phyloP scores from a whole-genome alignment of 1,140 invertebrate genomes.

The Megalonaias nervosa region DNA sequence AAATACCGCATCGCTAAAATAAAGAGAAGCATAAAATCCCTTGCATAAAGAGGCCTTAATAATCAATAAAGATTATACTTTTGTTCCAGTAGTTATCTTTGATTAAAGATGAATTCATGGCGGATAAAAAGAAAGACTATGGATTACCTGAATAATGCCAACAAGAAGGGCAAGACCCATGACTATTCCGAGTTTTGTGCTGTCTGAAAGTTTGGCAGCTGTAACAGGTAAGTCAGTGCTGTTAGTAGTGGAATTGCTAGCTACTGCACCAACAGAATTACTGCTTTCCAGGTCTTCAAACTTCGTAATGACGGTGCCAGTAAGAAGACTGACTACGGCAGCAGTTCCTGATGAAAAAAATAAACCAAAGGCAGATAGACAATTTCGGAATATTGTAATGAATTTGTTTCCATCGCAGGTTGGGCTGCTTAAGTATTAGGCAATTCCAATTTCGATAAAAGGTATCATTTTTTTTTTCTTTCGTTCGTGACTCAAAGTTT shows the following conservation, averaged over 20 bases:
- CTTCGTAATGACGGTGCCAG: conserved; percentile 67
- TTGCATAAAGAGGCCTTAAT: background rate
- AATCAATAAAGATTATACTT: background rate
- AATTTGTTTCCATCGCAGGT: too few species aligned
- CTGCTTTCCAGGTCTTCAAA: conserved; percentile 24
- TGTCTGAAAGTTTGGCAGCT: conserved; percentile 12
- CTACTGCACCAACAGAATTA: background rate
- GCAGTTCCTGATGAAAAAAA: conserved; percentile 67
- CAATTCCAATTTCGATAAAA: too few species aligned
- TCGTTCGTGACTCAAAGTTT: too few species aligned
- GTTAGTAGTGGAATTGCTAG: conserved; percentile 17
- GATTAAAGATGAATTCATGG: background rate
- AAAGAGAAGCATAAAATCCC: background rate
- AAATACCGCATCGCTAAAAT: background rate
- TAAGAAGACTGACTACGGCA: conserved; percentile 72
- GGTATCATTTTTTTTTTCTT: too few species aligned
- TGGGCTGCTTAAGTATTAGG: too few species aligned
- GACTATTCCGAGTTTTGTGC: conserved; percentile 57
- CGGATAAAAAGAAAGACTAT: background rate
- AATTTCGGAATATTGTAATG: too few species aligned
- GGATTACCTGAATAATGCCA: conserved; percentile 57
- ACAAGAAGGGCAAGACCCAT: conserved; percentile 51
- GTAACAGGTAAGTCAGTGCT: background rate
- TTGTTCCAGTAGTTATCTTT: background rate
- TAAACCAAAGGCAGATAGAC: background rate